Conservation (phyloP, 2,113 vertebrate species). For the Meles meles region DNA sequence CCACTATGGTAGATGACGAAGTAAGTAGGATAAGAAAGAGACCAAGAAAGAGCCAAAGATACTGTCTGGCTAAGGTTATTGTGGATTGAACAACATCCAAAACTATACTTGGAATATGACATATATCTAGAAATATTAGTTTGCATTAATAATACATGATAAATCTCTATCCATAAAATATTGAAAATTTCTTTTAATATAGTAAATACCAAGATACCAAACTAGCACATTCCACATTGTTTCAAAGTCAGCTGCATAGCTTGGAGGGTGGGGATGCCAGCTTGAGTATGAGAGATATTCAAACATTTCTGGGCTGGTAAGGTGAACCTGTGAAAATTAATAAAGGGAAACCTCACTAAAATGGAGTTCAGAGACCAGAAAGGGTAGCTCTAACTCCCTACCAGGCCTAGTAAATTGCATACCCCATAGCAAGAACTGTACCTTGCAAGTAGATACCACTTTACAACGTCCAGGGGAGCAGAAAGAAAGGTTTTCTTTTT, state of each 20-base stretch:
- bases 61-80: background rate
- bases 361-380: background rate
- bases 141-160: constrained; percentile 9
- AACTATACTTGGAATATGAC: background rate
- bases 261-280: background rate
- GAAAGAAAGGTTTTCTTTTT: background rate
- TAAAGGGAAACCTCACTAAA: background rate
- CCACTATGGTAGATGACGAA: background rate
- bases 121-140: background rate
- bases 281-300: background rate
- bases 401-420: background rate
- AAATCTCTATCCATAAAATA: constrained; percentile 14
- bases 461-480: background rate
- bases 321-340: background rate
- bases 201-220: background rate
- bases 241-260: background rate
- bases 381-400: background rate
- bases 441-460: background rate
- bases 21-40: background rate
- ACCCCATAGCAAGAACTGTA: background rate
- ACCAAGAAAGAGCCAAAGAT: background rate
- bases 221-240: background rate
- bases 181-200: background rate
- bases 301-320: background rate
- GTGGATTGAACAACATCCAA: background rate